These are phyloP conservation scores for Priocnemis perturbator DNA, from an alignment of 2,888 invertebrate species.

Conservation along the genomic window DNA sequence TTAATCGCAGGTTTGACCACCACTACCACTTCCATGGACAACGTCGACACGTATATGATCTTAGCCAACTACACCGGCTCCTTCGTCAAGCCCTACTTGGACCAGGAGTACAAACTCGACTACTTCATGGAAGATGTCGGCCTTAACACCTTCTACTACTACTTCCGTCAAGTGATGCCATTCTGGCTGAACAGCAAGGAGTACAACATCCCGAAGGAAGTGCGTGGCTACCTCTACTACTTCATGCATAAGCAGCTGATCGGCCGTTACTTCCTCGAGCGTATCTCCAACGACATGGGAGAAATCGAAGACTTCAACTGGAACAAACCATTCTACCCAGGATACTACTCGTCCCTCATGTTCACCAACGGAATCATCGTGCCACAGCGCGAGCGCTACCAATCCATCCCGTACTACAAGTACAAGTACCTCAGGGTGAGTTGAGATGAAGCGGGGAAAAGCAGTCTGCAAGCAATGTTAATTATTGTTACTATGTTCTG, in stretches of 20 bases:
- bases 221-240: constrained; percentile 82
- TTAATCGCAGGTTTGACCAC: no score
- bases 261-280: constrained; percentile 84
- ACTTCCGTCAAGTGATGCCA: constrained; percentile 81
- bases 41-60: constrained; percentile 77
- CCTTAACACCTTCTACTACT: constrained; percentile 82
- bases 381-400: constrained; percentile 77
- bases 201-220: constrained; percentile 77
- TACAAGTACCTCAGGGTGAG: constrained; percentile 63
- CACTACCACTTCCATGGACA: constrained; percentile 42
- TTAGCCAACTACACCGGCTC: constrained; percentile 80
- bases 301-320: constrained; percentile 80
- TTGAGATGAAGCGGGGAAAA: no score
- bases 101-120: constrained; percentile 79
- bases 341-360: constrained; percentile 80
- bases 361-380: constrained; percentile 80
- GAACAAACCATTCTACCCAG: constrained; percentile 76
- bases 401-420: constrained; percentile 69
- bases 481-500: no score
- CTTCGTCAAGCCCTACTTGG: constrained; percentile 74
- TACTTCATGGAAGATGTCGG: constrained; percentile 85
- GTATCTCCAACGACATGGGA: constrained; percentile 81
- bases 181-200: constrained; percentile 81
- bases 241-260: constrained; percentile 82
- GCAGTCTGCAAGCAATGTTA: no score